These are phyloP conservation scores for Cairina moschata DNA, from an alignment of 2,113 vertebrate genomes.

Conservation along the genomic window DNA sequence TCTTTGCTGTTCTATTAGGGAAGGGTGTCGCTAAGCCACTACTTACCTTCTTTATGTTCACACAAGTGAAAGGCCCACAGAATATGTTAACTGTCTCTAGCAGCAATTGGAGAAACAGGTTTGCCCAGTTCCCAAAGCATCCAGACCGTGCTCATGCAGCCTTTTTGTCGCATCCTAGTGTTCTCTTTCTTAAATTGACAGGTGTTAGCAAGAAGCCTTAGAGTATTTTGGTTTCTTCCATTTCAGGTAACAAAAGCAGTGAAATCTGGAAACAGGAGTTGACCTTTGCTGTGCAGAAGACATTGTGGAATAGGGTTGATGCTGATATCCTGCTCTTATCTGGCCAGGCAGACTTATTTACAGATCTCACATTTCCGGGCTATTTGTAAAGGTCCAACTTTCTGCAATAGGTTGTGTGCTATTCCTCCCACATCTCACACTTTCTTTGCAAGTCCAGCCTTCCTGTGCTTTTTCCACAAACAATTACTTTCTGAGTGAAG, in stretches of 20 bases:
- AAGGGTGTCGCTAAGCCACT: neutral
- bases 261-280: neutral
- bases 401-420: neutral
- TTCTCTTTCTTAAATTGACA: neutral
- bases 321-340: neutral
- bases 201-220: neutral
- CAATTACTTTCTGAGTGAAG: neutral
- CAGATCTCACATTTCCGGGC: neutral
- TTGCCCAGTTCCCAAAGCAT: neutral
- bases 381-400: neutral
- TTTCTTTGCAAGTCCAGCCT: neutral
- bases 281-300: neutral
- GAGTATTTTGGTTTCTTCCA: neutral
- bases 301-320: neutral
- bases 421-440: neutral
- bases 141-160: fast-evolving
- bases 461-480: neutral
- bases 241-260: neutral
- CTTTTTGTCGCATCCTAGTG: fast-evolving
- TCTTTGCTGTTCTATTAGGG: neutral
- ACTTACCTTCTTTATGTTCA: fast-evolving
- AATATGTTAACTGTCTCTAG: neutral
- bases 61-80: neutral
- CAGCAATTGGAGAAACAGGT: neutral
- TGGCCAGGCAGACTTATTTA: neutral